A percentile compares a stretch with the other conserved stretches of the same genome.
phyloP scores from a whole-genome alignment of 35 echinoderm and acorn worm species.

The Diadema setosum region DNA sequence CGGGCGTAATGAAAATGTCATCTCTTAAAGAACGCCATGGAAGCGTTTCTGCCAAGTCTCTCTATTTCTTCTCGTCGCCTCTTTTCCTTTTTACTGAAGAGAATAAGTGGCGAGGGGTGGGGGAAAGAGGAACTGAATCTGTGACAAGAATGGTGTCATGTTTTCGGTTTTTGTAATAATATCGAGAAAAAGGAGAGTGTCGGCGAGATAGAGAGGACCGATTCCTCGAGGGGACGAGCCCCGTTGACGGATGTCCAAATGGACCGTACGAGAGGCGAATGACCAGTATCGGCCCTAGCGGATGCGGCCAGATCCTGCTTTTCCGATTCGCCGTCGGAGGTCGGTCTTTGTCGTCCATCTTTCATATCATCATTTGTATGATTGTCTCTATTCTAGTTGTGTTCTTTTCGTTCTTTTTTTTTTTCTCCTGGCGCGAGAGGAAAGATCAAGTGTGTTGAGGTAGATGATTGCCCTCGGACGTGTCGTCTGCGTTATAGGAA shows the following conservation, averaged over 20 bases:
- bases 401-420: background rate
- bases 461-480: background rate
- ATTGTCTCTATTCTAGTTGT: background rate
- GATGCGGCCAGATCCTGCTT: background rate
- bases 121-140: background rate
- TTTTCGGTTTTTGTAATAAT: background rate
- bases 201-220: background rate
- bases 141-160: background rate
- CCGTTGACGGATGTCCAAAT: conserved; percentile 7
- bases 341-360: too few relatives aligned
- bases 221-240: background rate
- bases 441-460: conserved; percentile 22
- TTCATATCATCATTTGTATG: too few relatives aligned
- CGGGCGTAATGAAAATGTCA: conserved; percentile 15
- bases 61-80: too few relatives aligned
- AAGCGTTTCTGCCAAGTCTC: too few relatives aligned
- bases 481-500: too few relatives aligned
- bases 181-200: background rate
- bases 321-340: conserved; percentile 9
- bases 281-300: background rate
- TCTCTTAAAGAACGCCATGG: background rate
- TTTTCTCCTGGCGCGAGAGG: background rate
- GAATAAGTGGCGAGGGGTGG: too few relatives aligned
- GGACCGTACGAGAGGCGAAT: background rate
- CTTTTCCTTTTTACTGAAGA: too few relatives aligned